Conservation (phyloP, 2,113 vertebrate genomes). For the Lophura nycthemera region DNA sequence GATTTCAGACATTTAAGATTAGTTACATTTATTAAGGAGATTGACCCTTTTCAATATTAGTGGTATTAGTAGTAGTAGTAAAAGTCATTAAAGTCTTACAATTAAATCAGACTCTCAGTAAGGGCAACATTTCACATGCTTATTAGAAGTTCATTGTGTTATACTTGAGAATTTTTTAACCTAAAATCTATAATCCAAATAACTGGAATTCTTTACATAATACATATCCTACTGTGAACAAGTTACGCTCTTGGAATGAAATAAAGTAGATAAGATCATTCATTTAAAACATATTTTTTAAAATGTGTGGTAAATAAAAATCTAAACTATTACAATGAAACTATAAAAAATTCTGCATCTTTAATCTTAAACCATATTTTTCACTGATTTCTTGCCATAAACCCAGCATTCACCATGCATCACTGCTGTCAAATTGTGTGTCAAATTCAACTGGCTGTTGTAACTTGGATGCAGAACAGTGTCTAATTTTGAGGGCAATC, state of each 20-base stretch:
- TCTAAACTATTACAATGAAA: not conserved
- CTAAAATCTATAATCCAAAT: constrained; percentile 20
- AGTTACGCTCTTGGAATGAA: not conserved
- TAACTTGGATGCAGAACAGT: not conserved
- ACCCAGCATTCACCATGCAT: not conserved
- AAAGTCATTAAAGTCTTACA: not conserved
- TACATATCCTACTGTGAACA: not conserved
- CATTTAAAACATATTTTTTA: not conserved
- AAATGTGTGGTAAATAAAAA: not conserved
- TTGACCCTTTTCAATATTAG: not conserved
- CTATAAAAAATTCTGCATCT: not conserved
- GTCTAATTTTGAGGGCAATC: not conserved
- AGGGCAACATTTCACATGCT: not conserved
- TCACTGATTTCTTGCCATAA: not conserved
- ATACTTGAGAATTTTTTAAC: not conserved
- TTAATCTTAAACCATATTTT: not conserved
- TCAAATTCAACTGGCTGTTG: not conserved
- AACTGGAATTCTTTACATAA: not conserved
- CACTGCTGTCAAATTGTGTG: not conserved
- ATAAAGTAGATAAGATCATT: not conserved
- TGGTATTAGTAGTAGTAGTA: not conserved
- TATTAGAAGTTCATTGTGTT: constrained; percentile 26
- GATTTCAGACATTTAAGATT: not conserved
- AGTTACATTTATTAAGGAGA: not conserved
- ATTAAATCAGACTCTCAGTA: not conserved